These are phyloP conservation scores for Pogonomyrmex californicus DNA, from an alignment of 1,140 invertebrate species.

Conservation along the genomic window DNA sequence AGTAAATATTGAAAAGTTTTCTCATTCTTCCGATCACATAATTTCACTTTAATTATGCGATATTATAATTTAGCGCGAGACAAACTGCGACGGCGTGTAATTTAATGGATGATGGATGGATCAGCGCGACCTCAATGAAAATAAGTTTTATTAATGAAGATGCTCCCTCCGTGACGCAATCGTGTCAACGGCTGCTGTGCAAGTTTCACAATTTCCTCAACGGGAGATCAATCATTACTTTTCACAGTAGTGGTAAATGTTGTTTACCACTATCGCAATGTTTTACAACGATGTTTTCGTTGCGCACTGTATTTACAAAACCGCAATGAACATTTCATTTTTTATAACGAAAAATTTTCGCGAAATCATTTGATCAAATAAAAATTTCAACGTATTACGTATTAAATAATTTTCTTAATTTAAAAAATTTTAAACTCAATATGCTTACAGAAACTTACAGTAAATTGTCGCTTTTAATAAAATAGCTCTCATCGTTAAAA, in stretches of 20 bases:
- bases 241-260: constrained; percentile 21
- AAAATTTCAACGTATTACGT: not conserved
- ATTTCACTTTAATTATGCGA: constrained; percentile 52
- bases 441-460: not conserved
- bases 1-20: constrained; percentile 41
- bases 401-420: not conserved
- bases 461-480: not conserved
- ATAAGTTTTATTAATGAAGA: constrained; percentile 59
- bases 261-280: no score
- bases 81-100: constrained; percentile 47
- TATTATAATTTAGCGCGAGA: constrained; percentile 31
- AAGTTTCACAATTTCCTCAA: constrained; percentile 44
- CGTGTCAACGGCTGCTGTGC: constrained; percentile 32
- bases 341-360: not conserved
- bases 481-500: not conserved
- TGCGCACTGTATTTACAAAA: not conserved
- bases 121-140: constrained; percentile 28
- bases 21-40: constrained; percentile 20
- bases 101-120: constrained; percentile 56
- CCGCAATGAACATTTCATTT: no score
- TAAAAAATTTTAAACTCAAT: no score
- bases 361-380: not conserved
- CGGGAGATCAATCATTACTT: constrained; percentile 30
- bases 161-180: constrained; percentile 22
- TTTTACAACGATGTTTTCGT: constrained; percentile 20